phyloP scores from a whole-genome alignment of 1,140 invertebrate species.

The Pseudomyrmex flavicornis region DNA sequence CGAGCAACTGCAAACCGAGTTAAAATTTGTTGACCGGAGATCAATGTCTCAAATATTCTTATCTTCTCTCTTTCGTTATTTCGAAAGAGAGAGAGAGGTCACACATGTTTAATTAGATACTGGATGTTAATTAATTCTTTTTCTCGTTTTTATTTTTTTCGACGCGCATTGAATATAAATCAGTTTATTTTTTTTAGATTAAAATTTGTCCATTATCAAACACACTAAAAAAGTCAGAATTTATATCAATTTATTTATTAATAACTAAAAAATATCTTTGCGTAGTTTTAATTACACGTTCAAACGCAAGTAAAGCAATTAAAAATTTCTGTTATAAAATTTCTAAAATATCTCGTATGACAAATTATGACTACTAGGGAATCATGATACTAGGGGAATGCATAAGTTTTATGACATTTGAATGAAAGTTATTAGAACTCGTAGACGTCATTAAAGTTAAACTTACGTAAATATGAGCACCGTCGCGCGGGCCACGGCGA shows the following conservation, averaged over 20 bases:
- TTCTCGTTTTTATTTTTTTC: background rate
- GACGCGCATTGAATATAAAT: background rate
- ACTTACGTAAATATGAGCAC: slow-evolving; percentile 63
- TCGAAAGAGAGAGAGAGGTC: background rate
- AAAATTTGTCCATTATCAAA: too few relatives aligned
- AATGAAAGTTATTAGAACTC: slow-evolving; percentile 59
- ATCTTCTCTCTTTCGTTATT: slow-evolving; percentile 24
- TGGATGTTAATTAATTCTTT: too few relatives aligned
- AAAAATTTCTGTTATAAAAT: background rate
- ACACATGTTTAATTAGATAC: too few relatives aligned
- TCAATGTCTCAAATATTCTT: slow-evolving; percentile 53
- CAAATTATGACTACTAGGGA: slow-evolving; percentile 16
- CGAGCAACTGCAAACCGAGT: slow-evolving; percentile 51
- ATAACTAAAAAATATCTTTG: too few relatives aligned
- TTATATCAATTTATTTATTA: too few relatives aligned
- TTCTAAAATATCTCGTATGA: background rate
- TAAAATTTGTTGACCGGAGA: slow-evolving; percentile 59
- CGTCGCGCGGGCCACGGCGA: slow-evolving; percentile 28
- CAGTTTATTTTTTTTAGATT: background rate
- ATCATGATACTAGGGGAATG: slow-evolving; percentile 34
- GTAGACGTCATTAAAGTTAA: slow-evolving; percentile 61
- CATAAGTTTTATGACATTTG: slow-evolving; percentile 45
- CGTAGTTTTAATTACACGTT: too few relatives aligned
- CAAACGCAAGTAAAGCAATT: too few relatives aligned
- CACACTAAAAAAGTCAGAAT: too few relatives aligned